Evolutionary conservation across 2,113 vertebrate species (phyloP).

Genomic region (Nycticorax nycticorax): DNA sequence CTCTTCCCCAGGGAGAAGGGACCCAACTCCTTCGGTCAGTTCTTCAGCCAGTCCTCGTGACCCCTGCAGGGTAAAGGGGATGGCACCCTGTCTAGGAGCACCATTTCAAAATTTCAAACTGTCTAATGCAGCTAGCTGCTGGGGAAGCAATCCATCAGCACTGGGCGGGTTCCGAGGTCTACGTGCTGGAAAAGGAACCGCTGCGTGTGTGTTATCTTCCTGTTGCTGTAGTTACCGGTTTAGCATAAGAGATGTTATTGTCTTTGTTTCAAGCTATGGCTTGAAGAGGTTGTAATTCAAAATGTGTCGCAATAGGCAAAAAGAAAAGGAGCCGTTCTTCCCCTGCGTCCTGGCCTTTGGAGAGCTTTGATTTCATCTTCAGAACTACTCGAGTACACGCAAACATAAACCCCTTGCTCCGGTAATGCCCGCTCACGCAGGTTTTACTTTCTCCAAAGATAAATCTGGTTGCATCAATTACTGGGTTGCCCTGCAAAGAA

Average conservation of each 20-base stretch:
- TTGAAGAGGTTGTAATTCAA: background rate
- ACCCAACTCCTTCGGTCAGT: background rate
- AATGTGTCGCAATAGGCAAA: background rate
- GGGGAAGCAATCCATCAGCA: background rate
- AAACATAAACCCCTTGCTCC: background rate
- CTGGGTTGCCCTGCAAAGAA: background rate
- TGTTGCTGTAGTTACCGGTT: background rate
- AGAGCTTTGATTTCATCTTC: background rate
- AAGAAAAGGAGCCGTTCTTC: background rate
- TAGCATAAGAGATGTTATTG: background rate
- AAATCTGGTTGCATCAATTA: background rate
- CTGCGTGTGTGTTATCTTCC: background rate
- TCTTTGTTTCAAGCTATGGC: background rate
- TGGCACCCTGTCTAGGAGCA: background rate
- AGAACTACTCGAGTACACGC: background rate
- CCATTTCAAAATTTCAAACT: background rate
- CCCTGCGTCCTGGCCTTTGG: no score
- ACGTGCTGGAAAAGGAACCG: background rate
- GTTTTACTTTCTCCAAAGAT: background rate
- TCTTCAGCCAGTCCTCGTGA: background rate
- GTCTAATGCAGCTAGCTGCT: background rate
- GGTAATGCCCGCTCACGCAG: background rate
- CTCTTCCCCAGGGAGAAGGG: background rate
- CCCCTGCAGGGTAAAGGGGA: fast-evolving
- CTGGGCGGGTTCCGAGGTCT: background rate